Conservation (phyloP, 2,113 vertebrate genomes). For the Macrotus californicus region DNA sequence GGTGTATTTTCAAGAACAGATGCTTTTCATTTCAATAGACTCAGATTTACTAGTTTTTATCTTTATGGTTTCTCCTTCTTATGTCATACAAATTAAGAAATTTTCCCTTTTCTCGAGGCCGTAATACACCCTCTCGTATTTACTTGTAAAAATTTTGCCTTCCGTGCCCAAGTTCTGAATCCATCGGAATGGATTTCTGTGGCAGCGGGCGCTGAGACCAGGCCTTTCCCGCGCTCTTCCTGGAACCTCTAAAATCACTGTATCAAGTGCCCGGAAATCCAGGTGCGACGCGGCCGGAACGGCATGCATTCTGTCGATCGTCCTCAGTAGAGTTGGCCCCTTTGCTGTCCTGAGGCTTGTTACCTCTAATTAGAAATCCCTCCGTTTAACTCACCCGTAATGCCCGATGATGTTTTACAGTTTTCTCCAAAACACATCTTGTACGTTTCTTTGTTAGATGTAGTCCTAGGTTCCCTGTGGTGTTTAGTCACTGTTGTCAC, state of each 20-base stretch:
- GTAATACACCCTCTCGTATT: background rate
- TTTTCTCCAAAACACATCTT: background rate
- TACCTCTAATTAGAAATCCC: background rate
- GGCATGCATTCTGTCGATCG: background rate
- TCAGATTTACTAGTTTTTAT: background rate
- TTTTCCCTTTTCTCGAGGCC: background rate
- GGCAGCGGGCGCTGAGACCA: background rate
- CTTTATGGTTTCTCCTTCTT: background rate
- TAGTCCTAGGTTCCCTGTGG: background rate
- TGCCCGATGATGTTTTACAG: background rate
- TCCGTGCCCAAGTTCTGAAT: background rate
- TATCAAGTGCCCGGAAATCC: background rate
- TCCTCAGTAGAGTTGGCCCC: background rate
- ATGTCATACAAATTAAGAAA: background rate
- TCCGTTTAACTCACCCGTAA: background rate
- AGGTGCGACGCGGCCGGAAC: background rate
- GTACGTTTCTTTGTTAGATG: background rate
- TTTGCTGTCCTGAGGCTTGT: background rate
- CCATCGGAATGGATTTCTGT: background rate
- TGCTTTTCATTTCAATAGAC: background rate
- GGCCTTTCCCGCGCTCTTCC: background rate
- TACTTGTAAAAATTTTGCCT: background rate
- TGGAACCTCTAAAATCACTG: background rate
- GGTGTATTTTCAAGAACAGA: background rate
- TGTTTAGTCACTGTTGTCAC: background rate